Conservation (phyloP, 1,140 invertebrate species). For the Agrypnia vestita region DNA sequence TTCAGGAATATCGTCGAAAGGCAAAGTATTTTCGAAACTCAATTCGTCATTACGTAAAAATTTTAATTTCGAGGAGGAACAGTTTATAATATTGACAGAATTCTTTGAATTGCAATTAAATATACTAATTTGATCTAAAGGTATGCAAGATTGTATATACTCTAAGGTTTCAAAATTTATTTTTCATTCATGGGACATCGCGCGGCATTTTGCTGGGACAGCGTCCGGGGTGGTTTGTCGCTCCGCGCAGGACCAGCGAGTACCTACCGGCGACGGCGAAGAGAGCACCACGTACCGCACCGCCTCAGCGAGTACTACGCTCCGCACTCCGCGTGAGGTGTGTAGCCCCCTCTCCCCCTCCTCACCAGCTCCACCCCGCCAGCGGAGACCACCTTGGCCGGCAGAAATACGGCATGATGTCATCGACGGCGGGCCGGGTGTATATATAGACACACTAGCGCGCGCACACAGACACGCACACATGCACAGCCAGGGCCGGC, state of each 20-base stretch:
- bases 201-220: too few relatives aligned
- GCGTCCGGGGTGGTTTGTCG: too few relatives aligned
- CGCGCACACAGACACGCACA: background rate
- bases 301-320: background rate
- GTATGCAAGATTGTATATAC: too few relatives aligned
- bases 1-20: too few relatives aligned
- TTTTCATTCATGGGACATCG: too few relatives aligned
- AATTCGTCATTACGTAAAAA: too few relatives aligned
- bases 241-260: background rate
- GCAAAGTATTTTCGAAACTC: too few relatives aligned
- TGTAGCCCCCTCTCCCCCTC: background rate
- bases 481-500: background rate
- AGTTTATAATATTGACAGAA: too few relatives aligned
- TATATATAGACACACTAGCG: background rate
- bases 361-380: background rate
- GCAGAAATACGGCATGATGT: constrained; percentile 37
- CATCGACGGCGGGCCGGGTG: constrained; percentile 13
- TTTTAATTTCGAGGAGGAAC: too few relatives aligned
- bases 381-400: constrained; percentile 24
- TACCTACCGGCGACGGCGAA: background rate
- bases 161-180: too few relatives aligned
- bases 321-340: constrained; percentile 7
- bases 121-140: too few relatives aligned
- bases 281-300: background rate
- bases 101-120: too few relatives aligned